Evolutionary conservation across 2,113 vertebrate genomes (phyloP), one percentile per base, ranked within the genome.

Genomic region (Romanogobio albipinnatus): DNA sequence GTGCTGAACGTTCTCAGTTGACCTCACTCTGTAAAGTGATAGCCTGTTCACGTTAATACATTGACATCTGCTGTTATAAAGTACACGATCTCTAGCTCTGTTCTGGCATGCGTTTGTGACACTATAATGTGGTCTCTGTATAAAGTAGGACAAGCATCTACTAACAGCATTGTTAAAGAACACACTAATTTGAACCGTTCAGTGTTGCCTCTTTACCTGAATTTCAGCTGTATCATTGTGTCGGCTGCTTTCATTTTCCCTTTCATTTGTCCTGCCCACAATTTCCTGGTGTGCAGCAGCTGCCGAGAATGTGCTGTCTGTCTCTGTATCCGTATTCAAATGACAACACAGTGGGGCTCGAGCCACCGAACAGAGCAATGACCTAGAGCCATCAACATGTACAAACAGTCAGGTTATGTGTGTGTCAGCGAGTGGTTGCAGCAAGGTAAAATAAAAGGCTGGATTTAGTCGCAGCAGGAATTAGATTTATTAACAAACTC

Each of bases 241-340:
- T 74, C 59, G 75, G 51, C 56, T 15, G 86, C 85, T 92, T 92
- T 92, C 89, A 87, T 90, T 92, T 92, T 92, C 91, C 80, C 59
- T 92, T 92, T 91, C 84, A 84, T 56, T 71, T 70, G 56, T 80
- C 70, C 53, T 86, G 83, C 88, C 90, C 89, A 88, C 84, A 85
- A 66, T 85, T 58, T 84, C 81, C 83, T 45, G 19, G 76, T 73
- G 36, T 24, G 29, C 78, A 83, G 81, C 83, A 53, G 84, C 82
- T 70, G 83, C 51, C 56, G 64, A 59, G 73, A 22, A 53, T 70
- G 84, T 49, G 43, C 79, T 81, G 43, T 62, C 78, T 66, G 58
- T 6, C 26, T 22, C 15, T 33, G 15, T 10, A 45, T 68, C 61
- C 51, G 17, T 19, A 53, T 22, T 68, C 61, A 68, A 62, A 19